Base-by-base conservation (phyloP, 2,888 invertebrate genomes). In the Oscheius sp. region DNA sequence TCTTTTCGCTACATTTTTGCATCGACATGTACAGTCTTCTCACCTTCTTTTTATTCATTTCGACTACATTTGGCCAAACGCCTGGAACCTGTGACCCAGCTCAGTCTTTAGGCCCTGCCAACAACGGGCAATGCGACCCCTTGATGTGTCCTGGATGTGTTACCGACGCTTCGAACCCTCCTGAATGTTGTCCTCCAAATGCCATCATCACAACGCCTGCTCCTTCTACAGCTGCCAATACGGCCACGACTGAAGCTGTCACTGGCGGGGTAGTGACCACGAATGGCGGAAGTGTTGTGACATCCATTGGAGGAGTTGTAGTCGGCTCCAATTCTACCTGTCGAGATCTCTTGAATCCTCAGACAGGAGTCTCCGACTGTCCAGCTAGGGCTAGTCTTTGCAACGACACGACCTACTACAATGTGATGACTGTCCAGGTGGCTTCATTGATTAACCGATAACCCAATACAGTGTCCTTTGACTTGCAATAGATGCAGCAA, bases 351-450 rank as follows among this genome's bases (percentile, higher is more conserved):
- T 5, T 48, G 2, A 48, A 48, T 20, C 48, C 48, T 25, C 48
- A 12, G 4, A 48, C 48, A 23, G 48, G 55, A 34, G 55, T 55
- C 15, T 55, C 55, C 0, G 55, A 55, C 34, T 55, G 55, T 12
- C 55, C 55, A 1, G 55, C 55, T 34, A n/a, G 55, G 6, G 55
- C 55, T n/a, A 4, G 34, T 34, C 33, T 33, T 17, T 55, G 55
- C 25, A 55, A 55, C 20, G 55, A 55, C 20, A n/a, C 55, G 17
- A 55, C 55, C 3, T 55, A 55, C 23, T 55, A 20, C 17, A 37
- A 33, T 6, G 55, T 55, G 12, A 55, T 55, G 55, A 55, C 55
- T 12, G n/a, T n/a, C n/a, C n/a, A n/a, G n/a, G n/a, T n/a, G n/a
- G n/a, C n/a, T n/a, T n/a, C n/a, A n/a, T n/a, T n/a, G n/a, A n/a